Percentiles rank a stretch among this genome's conserved stretches.
Conservation (phyloP, 2,113 vertebrate genomes). For the Hippocampus zosterae region DNA sequence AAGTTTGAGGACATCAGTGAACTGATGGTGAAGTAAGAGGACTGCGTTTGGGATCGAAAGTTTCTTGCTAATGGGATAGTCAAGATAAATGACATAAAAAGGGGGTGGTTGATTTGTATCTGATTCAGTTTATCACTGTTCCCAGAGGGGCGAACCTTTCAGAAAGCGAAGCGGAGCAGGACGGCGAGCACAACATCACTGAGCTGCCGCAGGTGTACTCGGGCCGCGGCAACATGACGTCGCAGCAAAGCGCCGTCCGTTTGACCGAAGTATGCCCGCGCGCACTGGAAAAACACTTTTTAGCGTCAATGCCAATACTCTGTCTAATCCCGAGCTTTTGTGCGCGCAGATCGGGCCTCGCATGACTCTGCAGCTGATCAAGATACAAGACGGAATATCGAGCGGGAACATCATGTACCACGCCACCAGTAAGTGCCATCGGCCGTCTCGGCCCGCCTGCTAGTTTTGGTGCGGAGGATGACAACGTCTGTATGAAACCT, state of each 20-base stretch:
- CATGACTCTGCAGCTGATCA: constrained; percentile 81
- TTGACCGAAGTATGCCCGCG: constrained; percentile 79
- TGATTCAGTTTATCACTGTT: not conserved
- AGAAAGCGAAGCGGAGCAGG: constrained; percentile 88
- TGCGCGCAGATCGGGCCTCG: constrained; percentile 83
- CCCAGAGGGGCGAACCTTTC: constrained; percentile 83
- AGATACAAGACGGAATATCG: constrained; percentile 85
- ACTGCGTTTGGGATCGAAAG: too few species aligned
- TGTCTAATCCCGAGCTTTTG: not conserved
- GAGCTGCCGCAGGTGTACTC: constrained; percentile 84
- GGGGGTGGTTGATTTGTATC: not conserved
- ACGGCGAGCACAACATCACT: constrained; percentile 83
- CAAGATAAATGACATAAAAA: not conserved
- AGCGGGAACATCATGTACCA: constrained; percentile 85
- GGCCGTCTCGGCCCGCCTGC: not conserved
- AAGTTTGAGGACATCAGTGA: constrained; percentile 91
- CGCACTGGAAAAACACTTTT: not conserved
- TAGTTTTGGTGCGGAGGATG: constrained; percentile 48
- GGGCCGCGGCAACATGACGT: constrained; percentile 84
- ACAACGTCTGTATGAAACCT: constrained; percentile 34
- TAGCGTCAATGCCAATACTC: rapidly evolving
- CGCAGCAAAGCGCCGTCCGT: constrained; percentile 85
- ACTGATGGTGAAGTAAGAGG: constrained; percentile 82
- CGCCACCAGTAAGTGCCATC: constrained; percentile 68
- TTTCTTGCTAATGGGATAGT: not conserved